These are phyloP conservation scores for Psephotus haematonotus DNA, from an alignment of 2,113 vertebrate species.

Conservation along the genomic window DNA sequence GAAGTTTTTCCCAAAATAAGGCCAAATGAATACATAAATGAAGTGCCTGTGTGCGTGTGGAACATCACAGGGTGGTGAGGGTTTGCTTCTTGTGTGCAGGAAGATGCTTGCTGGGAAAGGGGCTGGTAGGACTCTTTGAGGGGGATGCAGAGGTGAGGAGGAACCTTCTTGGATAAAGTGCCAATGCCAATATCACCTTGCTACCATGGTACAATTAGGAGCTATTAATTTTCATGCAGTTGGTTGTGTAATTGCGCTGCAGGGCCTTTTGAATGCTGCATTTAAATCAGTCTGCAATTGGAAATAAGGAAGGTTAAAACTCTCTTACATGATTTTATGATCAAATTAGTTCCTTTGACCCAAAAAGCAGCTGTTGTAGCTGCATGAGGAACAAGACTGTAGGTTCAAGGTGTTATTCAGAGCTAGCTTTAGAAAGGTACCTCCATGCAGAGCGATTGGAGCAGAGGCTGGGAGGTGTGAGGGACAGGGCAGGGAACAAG, in stretches of 20 bases:
- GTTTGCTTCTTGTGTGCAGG: not conserved
- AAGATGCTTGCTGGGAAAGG: not conserved
- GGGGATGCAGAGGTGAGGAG: not conserved
- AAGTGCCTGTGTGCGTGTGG: not conserved
- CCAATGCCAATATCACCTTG: not conserved
- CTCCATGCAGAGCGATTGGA: not conserved
- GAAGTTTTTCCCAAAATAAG: not conserved
- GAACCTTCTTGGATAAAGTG: not conserved
- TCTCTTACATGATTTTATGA: constrained; percentile 22
- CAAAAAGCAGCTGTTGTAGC: constrained; percentile 17
- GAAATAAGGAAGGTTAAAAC: constrained; percentile 53
- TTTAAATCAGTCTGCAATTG: constrained; percentile 52
- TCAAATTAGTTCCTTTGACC: constrained; percentile 35
- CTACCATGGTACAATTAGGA: not conserved
- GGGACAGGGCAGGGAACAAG: not conserved
- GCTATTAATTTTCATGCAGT: not conserved
- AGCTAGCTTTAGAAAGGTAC: not conserved
- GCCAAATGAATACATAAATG: not conserved
- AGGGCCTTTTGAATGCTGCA: constrained; percentile 4
- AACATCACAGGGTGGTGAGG: not conserved
- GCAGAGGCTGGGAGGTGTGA: not conserved
- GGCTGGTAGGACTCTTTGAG: not conserved
- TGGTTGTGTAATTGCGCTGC: constrained; percentile 30
- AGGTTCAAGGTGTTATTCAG: not conserved
- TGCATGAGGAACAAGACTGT: not conserved